Evolutionary conservation across 2,888 invertebrate genomes (phyloP), one percentile per base, ranked within the genome.

Genomic region (Pardosa pseudoannulata): DNA sequence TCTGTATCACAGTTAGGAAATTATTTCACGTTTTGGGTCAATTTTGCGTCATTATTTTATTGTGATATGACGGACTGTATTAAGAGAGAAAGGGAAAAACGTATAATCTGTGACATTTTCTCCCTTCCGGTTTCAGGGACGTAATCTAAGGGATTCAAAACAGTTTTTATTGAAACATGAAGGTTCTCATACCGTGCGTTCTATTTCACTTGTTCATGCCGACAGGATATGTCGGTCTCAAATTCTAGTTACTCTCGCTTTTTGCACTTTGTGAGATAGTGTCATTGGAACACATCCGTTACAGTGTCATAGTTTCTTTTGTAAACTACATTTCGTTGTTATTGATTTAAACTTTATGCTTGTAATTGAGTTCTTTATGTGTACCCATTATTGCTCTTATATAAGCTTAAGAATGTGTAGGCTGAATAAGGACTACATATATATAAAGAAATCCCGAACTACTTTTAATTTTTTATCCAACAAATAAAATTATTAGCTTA

Each of bases 201-300:
- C 56, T 23, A 56, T 56, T 56, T 56, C 56, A 56, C 56, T 46
- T 16, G 46, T 46, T 46, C 2, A 46, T 46, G 19, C 23, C 56
- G 23, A 23, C 56, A 56, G 56, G 56, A 56, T 56, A 16, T 56
- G 56, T 56, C 56, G 56, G 13, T 56, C 56, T 56, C 56, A 56
- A 56, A 56, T 56, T 56, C 56, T 16, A 56, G 56, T 56, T 56
- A 56, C 56, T 56, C 56, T 56, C 23, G 56, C 56, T 56, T 16
- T 23, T 56, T 23, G 7, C 56, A 23, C 23, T 56, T 23, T 56
- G 56, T 56, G 23, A 2, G 23, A 19, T 19, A 56, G 11, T 56
- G 56, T 56, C 56, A 56, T 56, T 23, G 16, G 56, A 56, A 56
- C 56, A 23, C 16, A 56, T 56, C 56, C 56, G 56, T 56, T 56